A percentile compares a stretch with the other conserved stretches of the same genome.
Evolutionary conservation across 2,888 invertebrate genomes (phyloP).

Genomic region (Sceliomorpha sp.): DNA sequence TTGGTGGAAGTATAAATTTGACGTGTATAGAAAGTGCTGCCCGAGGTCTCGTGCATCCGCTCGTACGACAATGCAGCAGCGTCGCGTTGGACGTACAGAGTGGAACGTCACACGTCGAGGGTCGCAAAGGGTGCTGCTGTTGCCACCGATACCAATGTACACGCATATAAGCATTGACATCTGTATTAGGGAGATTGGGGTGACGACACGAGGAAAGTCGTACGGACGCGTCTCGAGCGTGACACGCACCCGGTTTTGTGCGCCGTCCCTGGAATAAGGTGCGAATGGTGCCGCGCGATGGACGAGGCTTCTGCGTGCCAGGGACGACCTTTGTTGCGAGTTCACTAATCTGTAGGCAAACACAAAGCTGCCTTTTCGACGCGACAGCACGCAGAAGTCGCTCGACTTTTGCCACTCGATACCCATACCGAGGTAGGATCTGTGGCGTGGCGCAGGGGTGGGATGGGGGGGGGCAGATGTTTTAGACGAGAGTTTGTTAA

Average conservation of each 20-base stretch:
- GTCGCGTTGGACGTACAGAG: too few species aligned
- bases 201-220: constrained; percentile 51
- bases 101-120: constrained; percentile 46
- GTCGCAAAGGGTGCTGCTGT: too few species aligned
- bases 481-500: neutral
- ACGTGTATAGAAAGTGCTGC: constrained; percentile 18
- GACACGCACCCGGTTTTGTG: constrained; percentile 66
- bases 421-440: constrained; percentile 17
- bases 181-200: constrained; percentile 78
- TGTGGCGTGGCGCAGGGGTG: neutral
- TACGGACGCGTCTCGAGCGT: constrained; percentile 55
- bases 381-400: constrained; percentile 46
- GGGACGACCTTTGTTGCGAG: constrained; percentile 67
- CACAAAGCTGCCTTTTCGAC: constrained; percentile 67
- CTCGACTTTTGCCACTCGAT: constrained; percentile 11
- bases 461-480: neutral
- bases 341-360: constrained; percentile 77
- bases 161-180: constrained; percentile 71
- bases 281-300: too few species aligned
- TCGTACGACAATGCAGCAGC: constrained; percentile 18
- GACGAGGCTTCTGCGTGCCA: too few species aligned
- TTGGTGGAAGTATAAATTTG: constrained; percentile 39
- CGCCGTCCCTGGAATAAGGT: constrained; percentile 67
- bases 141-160: constrained; percentile 32
- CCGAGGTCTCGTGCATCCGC: constrained; percentile 12